Base-by-base conservation (phyloP, 2,797 vertebrate genomes). In the Jordanella pulchra region DNA sequence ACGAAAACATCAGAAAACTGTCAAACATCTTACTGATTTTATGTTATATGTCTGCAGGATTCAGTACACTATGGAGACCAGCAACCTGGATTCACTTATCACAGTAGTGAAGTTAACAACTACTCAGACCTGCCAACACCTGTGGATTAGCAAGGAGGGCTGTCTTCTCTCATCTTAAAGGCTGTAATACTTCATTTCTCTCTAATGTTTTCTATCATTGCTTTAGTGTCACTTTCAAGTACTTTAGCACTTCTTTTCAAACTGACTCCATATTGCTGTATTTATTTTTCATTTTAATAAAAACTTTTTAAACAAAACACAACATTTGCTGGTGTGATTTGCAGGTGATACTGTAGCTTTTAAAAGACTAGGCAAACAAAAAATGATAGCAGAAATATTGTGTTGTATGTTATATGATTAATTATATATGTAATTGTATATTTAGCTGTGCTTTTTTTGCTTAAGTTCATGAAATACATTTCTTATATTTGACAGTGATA, bases 41-140 rank as follows among this genome's bases (percentile, higher is more conserved):
- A 50, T 32, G 76, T 21, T 85, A 65, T 89, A 65, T 89, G 68
- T 84, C 64, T 60, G 67, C 87, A 93, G 92, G 92, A 84, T 12
- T 92, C 92, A 28, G 83, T 92, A 7, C 87, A 94, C 60, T 91
- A 86, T 66, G 51, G 78, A 7, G 90, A 93, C 23, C 60, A 63
- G 32, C 86, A 84, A 27, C 81, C 81, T 21, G 77, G 85, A 61
- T 63, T 67, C 4, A 50, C 27, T 67, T 76, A 73, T 50, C 42
- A 35, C 65, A 30, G 11, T 63, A 68, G 71, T 27, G 85, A 84
- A 51, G 65, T 75, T 72, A 50, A 70, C 75, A 60, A 25, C 83
- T 82, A 76, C 79, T 87, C 87, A 45, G 87, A 89, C 65, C 85
- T 91, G 72, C 90, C 90, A 0, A 84, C 68, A 42, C 88, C 89